phyloP scores from a whole-genome alignment of 2,888 invertebrate species.

The Nemotelus pantherinus region DNA sequence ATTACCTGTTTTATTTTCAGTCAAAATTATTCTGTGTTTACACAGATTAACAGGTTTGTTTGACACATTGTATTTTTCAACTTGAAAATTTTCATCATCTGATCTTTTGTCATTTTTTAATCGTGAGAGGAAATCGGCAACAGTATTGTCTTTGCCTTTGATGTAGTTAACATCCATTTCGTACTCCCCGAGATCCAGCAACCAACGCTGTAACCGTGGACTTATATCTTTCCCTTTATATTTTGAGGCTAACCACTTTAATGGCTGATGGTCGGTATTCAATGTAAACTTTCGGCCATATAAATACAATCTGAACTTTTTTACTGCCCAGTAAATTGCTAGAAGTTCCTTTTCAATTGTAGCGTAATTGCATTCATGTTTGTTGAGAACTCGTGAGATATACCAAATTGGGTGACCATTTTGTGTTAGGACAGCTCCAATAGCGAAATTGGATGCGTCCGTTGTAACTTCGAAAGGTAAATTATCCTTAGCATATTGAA shows the following conservation, averaged over 20 bases:
- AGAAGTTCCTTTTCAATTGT: constrained; percentile 58
- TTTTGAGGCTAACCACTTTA: constrained; percentile 37
- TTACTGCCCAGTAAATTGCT: constrained; percentile 56
- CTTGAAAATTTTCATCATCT: background rate
- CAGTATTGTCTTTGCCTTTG: constrained; percentile 40
- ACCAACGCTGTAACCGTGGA: constrained; percentile 38
- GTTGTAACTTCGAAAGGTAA: constrained; percentile 54
- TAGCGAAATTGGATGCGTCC: constrained; percentile 54
- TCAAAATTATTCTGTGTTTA: background rate
- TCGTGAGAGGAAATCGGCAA: constrained; percentile 29
- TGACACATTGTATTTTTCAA: background rate
- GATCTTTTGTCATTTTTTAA: background rate
- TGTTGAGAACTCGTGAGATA: constrained; percentile 51
- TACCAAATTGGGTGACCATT: constrained; percentile 53
- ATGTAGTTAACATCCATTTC: constrained; percentile 37
- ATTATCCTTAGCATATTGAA: constrained; percentile 50
- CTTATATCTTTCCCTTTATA: constrained; percentile 28
- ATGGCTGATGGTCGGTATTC: constrained; percentile 34
- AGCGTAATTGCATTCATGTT: constrained; percentile 53
- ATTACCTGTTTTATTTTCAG: background rate
- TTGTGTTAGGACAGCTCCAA: constrained; percentile 55
- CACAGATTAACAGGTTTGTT: background rate
- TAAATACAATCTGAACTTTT: constrained; percentile 58
- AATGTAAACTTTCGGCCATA: constrained; percentile 53
- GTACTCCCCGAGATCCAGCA: constrained; percentile 13